These are phyloP conservation scores for Poecilobothrus nobilitatus DNA, from an alignment of 2,888 invertebrate species.

Conservation along the genomic window DNA sequence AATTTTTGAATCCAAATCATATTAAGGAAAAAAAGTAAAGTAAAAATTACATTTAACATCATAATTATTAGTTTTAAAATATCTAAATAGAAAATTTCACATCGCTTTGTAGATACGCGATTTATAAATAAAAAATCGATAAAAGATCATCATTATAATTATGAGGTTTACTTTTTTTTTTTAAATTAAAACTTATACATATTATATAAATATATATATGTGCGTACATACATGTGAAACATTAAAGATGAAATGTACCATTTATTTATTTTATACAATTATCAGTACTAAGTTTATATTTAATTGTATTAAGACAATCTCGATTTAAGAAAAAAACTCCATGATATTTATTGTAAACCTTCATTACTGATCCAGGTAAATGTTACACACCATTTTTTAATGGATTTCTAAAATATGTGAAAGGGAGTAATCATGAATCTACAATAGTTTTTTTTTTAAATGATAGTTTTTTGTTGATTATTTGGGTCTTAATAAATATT, in stretches of 20 bases:
- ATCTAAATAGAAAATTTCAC: neutral
- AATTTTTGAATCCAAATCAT: too few relatives aligned
- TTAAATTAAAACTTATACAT: too few relatives aligned
- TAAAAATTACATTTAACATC: conserved; percentile 16
- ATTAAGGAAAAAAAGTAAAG: neutral
- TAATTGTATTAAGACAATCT: too few relatives aligned
- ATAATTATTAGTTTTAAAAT: conserved; percentile 17
- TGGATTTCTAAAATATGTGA: neutral
- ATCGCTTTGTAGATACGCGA: too few relatives aligned
- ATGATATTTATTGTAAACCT: neutral
- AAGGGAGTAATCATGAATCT: neutral
- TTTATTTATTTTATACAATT: too few relatives aligned
- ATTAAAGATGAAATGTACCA: too few relatives aligned
- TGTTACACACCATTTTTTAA: neutral
- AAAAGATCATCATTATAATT: too few relatives aligned
- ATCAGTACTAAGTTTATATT: too few relatives aligned
- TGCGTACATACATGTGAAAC: too few relatives aligned
- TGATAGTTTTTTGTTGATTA: neutral
- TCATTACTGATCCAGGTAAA: neutral
- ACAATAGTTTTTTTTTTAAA: neutral
- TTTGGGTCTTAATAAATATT: neutral
- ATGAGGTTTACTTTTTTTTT: too few relatives aligned
- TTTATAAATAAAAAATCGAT: too few relatives aligned
- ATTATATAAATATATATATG: too few relatives aligned
- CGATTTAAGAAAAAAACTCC: neutral